A percentile compares a stretch with the other conserved stretches of the same genome.
Evolutionary conservation across 1,140 invertebrate species (phyloP).

Genomic region (Tetraneura akinire): DNA sequence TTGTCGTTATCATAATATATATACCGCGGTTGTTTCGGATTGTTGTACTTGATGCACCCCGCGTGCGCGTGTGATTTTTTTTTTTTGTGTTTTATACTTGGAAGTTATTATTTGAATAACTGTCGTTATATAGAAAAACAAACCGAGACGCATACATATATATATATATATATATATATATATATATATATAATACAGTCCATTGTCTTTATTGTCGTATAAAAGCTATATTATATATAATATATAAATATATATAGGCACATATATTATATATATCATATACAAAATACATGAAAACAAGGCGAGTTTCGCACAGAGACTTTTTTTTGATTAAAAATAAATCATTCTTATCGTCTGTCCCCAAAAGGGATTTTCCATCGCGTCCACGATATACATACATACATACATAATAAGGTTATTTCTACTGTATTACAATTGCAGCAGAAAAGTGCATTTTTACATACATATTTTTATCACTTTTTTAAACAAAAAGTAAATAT

Average conservation of each 20-base stretch:
- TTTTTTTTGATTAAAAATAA: constrained; percentile 37
- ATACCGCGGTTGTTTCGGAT: background rate
- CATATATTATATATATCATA: no score
- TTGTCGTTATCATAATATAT: background rate
- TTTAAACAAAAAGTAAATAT: no score
- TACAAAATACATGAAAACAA: no score
- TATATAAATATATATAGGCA: no score
- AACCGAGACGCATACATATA: background rate
- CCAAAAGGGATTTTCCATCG: constrained; percentile 25
- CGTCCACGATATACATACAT: no score
- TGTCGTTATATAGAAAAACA: constrained; percentile 16
- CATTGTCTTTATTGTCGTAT: background rate
- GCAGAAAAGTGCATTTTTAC: no score
- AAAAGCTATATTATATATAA: background rate
- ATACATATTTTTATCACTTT: no score
- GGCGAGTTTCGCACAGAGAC: background rate
- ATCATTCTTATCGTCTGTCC: background rate
- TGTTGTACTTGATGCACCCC: background rate
- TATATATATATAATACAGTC: background rate
- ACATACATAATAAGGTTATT: no score
- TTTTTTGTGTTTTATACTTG: background rate
- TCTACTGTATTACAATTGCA: no score
- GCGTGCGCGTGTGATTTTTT: background rate
- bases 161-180: background rate
- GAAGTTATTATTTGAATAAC: constrained; percentile 20